phyloP scores from a whole-genome alignment of 2,113 vertebrate species.

The Gnathonemus echidnorhynchus region DNA sequence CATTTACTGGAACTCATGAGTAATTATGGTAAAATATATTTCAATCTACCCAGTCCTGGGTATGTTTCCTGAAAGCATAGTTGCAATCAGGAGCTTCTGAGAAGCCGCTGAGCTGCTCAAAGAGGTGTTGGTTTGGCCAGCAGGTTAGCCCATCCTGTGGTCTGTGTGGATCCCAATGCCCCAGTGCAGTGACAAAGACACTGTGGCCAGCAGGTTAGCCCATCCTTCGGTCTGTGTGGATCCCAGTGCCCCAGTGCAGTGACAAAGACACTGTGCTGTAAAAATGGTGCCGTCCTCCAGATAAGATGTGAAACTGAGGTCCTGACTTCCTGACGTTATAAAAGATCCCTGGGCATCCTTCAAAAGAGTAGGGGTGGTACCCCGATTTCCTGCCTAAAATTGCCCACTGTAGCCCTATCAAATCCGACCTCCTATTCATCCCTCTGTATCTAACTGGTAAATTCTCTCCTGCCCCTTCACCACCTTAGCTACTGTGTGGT shows the following conservation, averaged over 20 bases:
- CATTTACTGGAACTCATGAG: conserved; percentile 30
- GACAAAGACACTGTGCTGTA: too few relatives aligned
- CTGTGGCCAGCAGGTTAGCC: too few relatives aligned
- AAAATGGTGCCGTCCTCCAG: not conserved
- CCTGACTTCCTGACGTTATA: not conserved
- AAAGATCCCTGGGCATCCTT: not conserved
- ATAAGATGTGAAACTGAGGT: not conserved
- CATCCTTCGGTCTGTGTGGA: too few relatives aligned
- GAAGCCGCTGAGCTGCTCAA: not conserved
- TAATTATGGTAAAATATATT: conserved; percentile 17
- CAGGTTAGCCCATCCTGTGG: too few relatives aligned
- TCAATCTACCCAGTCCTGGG: not conserved
- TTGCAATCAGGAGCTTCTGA: not conserved
- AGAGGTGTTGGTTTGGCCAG: not conserved
- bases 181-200: too few relatives aligned
- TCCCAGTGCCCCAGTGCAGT: too few relatives aligned
- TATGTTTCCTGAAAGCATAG: not conserved
- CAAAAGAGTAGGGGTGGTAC: not conserved
- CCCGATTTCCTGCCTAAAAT: not conserved
- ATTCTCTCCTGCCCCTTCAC: not conserved
- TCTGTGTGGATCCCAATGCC: too few relatives aligned
- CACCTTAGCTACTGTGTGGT: not conserved
- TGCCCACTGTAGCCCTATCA: not conserved
- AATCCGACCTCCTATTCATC: not conserved
- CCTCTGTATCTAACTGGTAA: not conserved